A percentile compares a stretch with the other conserved stretches of the same genome.
These are phyloP conservation scores for Psittacula cyanocephala DNA, from an alignment of 2,113 vertebrate genomes.

Conservation along the genomic window DNA sequence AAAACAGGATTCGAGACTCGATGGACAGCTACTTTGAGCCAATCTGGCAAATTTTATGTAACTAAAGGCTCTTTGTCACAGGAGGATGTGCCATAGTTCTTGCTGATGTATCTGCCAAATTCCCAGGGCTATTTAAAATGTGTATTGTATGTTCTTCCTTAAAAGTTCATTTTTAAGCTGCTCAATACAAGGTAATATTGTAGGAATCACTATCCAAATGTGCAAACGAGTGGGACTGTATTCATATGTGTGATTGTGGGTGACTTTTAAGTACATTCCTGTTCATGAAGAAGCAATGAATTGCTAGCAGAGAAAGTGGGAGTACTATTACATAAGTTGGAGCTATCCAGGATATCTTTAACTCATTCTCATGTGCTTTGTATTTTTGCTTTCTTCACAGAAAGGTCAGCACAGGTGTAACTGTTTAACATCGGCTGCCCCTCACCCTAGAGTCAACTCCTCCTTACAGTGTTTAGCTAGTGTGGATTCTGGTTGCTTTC, in stretches of 20 bases:
- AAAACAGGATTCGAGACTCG: conserved; percentile 37
- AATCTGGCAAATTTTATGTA: conserved; percentile 57
- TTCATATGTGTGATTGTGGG: conserved; percentile 56
- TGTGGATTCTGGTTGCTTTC: neutral
- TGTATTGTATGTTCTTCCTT: conserved; percentile 30
- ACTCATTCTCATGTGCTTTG: neutral
- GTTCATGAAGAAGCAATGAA: conserved; percentile 65
- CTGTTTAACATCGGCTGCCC: neutral
- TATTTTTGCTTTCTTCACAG: neutral
- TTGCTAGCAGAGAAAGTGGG: conserved; percentile 62
- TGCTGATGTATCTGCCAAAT: neutral
- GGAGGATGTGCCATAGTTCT: neutral
- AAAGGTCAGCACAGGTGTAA: neutral
- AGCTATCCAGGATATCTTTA: conserved; percentile 48
- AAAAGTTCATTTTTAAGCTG: conserved; percentile 29
- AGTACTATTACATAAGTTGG: conserved; percentile 49
- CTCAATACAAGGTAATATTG: neutral
- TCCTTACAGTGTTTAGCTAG: neutral
- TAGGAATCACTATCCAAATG: conserved; percentile 31
- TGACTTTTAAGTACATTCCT: conserved; percentile 58
- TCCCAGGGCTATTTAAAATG: conserved; percentile 30
- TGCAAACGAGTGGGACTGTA: conserved; percentile 38
- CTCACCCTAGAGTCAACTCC: neutral
- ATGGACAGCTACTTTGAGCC: conserved; percentile 48
- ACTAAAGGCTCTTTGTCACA: neutral